These are phyloP conservation scores for Paracyclopina nana DNA, from an alignment of 1,140 invertebrate species.

Conservation along the genomic window DNA sequence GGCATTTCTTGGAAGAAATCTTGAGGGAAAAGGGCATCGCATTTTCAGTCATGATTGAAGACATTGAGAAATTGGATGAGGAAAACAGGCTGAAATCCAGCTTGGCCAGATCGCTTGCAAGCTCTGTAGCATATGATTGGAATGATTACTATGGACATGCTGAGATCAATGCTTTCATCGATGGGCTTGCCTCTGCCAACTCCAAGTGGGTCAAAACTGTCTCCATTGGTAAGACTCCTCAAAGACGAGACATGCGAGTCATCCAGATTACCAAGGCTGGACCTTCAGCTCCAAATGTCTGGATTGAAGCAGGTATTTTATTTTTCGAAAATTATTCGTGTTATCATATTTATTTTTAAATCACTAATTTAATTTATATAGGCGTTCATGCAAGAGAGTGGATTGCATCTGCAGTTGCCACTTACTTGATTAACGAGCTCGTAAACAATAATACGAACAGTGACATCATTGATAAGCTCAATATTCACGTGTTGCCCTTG, in stretches of 20 bases:
- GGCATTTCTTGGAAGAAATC: too few relatives aligned
- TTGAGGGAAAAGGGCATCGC: too few relatives aligned
- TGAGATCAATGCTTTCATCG: neutral
- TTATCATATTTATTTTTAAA: neutral
- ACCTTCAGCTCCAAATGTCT: slow-evolving; percentile 13
- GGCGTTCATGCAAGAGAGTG: slow-evolving; percentile 14
- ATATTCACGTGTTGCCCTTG: slow-evolving; percentile 30
- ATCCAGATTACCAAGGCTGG: slow-evolving; percentile 28
- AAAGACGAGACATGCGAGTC: slow-evolving; percentile 36
- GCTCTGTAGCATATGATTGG: too few relatives aligned
- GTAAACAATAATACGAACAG: neutral
- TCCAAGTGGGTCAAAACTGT: neutral
- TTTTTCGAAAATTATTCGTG: neutral
- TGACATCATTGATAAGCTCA: slow-evolving; percentile 39
- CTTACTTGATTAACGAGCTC: slow-evolving; percentile 32
- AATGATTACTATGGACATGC: neutral
- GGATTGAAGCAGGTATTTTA: slow-evolving; percentile 17
- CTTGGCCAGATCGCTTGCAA: too few relatives aligned
- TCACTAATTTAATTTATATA: too few relatives aligned
- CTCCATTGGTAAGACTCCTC: slow-evolving; percentile 31
- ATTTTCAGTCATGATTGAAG: too few relatives aligned
- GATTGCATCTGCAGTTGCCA: slow-evolving; percentile 9
- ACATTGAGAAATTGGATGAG: too few relatives aligned
- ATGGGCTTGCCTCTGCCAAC: neutral
- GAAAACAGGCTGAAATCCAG: too few relatives aligned